Conservation (phyloP, 2,113 vertebrate species). For the Xenopus tropicalis region UCB_Xtro_10.0 CM004450.2:84623001-84623500, state of each 20-base stretch:
- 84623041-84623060: slow-evolving; percentile 7
- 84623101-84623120: slow-evolving; percentile 21
- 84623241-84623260: slow-evolving; percentile 17
- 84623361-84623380: too few relatives aligned
- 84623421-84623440: too few relatives aligned
- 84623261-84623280: not conserved
- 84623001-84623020: not conserved
- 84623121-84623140: slow-evolving; percentile 23
- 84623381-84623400: too few relatives aligned
- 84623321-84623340: too few relatives aligned
- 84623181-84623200: slow-evolving; percentile 27
- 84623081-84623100: slow-evolving; percentile 8
- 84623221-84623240: slow-evolving; percentile 5
- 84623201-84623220: slow-evolving; percentile 16
- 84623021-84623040: slow-evolving; percentile 3
- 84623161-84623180: slow-evolving; percentile 4
- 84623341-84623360: too few relatives aligned
- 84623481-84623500: too few relatives aligned
- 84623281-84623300: not conserved
- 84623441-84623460: too few relatives aligned
- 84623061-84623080: slow-evolving; percentile 11
- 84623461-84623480: too few relatives aligned
- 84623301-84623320: not conserved
- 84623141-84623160: not conserved
- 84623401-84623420: too few relatives aligned